Evolutionary conservation across 2,113 vertebrate species (phyloP), one percentile per base, ranked within the genome.

Genomic region (Aspiorhynchus laticeps): DNA sequence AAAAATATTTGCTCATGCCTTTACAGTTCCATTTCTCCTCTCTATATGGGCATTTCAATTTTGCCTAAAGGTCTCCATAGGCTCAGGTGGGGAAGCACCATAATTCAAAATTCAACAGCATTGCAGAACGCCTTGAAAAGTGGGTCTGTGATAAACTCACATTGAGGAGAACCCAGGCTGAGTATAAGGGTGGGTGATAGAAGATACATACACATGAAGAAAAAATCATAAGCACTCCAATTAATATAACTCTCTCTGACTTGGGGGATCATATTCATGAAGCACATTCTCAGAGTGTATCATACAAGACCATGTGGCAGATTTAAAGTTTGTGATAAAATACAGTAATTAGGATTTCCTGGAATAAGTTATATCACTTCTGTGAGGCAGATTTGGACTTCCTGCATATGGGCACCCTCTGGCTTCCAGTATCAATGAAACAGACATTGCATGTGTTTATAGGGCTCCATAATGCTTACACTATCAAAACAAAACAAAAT

Each of bases 1-100:
- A 76, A 51, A 87, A 84, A 80, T 56, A 87, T 75, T 82, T 82
- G 82, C n/a, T n/a, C n/a, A n/a, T n/a, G n/a, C 41, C 56, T 80
- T 53, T 78, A 9, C 73, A 80, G 33, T 46, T 74, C 71, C 59
- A 46, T 26, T 71, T 80, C 38, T 28, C 12, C 46, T 46, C 53
- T 65, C 38, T 51, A 56, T 53, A 83, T 36, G 56, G 7, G 77
- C 43, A 73, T 63, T 79, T 65, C 53, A 21, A 46, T 69, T 19
- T 69, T 53, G 36, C 79, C 33, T 59, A 43, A 81, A 83, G 74
- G 38, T 86, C 80, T 77, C 63, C 48, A 69, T 26, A 43, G 63
- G 24, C 56, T 73, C 43, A 53, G 36, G 31, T n/a, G 28, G 24
- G 38, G 9, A 69, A 46, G 36, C 41, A 41, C 21, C 36, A 67